These are phyloP conservation scores for Globia sparganii DNA, from an alignment of 2,888 invertebrate genomes.

Conservation along the genomic window DNA sequence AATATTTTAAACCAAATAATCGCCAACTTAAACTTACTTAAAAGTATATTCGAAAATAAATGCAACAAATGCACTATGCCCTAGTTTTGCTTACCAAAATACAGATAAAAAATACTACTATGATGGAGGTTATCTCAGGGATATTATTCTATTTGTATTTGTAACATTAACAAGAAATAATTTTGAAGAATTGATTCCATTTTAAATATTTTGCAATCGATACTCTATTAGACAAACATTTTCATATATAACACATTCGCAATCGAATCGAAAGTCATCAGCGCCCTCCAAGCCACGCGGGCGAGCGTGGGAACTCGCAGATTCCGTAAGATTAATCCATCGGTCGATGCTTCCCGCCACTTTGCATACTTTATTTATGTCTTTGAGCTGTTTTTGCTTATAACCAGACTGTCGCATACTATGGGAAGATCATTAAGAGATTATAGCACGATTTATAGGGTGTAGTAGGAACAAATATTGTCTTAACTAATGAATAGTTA, in stretches of 20 bases:
- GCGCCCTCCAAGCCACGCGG: conserved; percentile 55
- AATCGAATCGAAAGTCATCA: conserved; percentile 61
- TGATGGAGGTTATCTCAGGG: too few relatives aligned
- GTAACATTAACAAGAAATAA: background rate
- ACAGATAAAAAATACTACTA: too few relatives aligned
- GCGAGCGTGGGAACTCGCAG: conserved; percentile 78
- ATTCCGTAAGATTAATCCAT: conserved; percentile 80
- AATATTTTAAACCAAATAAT: too few relatives aligned
- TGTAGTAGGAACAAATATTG: conserved; percentile 19
- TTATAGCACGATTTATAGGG: conserved; percentile 40
- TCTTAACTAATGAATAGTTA: conserved; percentile 34
- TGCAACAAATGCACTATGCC: background rate
- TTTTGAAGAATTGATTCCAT: background rate
- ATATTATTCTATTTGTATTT: background rate
- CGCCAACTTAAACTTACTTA: too few relatives aligned
- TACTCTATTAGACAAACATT: background rate
- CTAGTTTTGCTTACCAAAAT: conserved; percentile 3
- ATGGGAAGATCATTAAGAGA: conserved; percentile 59
- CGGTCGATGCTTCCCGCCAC: conserved; percentile 72
- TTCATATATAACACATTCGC: conserved; percentile 29
- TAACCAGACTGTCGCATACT: conserved; percentile 59
- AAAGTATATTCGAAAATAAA: too few relatives aligned
- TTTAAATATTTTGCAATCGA: background rate
- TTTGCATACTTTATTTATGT: conserved; percentile 79
- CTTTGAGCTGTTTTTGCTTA: conserved; percentile 66